Base-by-base conservation (phyloP, 37 sponge, comb jelly and placozoan genomes). In the Cliona cf. orientalis region DNA sequence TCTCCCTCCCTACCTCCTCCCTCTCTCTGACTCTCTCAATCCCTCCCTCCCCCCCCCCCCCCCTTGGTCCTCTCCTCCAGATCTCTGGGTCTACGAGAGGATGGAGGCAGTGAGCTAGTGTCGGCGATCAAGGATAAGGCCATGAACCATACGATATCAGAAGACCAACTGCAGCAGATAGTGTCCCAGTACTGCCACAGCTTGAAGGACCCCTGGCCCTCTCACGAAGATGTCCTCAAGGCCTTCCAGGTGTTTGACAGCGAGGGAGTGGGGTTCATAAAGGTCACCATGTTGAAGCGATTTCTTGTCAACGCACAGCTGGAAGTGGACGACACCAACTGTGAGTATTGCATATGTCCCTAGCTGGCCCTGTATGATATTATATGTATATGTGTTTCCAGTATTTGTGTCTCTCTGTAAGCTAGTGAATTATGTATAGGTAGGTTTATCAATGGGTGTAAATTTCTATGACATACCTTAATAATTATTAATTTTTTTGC, bases 221-320 rank as follows among this genome's bases (percentile, higher is more conserved):
- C 74, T 28, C 79, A 90, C 59, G 40, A 34, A 22, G 81, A 84
- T 67, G 90, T 80, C 0, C 72, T 69, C 23, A 80, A 62, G 68
- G 90, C 90, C 5, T 90, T 90, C 49, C 46, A 76, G 19, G 90
- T 90, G 71, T 90, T 90, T 84, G 90, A 90, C 45, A 85, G 80
- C 12, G 90, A 90, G 32, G 90, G 90, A 2, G 33, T 76, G 40
- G 80, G 85, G 38, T 90, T 79, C 59, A 90, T 90, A 23, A 80
- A 84, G 71, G 85, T 81, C 55, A 84, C 71, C 46, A 83, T 85
- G 71, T 64, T 90, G 58, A 90, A 90, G 71, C 74, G 81, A 65
- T 90, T 90, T 44, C 59, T 90, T 60, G 74, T 73, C 22, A 62
- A 74, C 61, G 80, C 90, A 42, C 75, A 86, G 42, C 74, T 86